Evolutionary conservation across 1,140 invertebrate species (phyloP), one percentile per base, ranked within the genome.

Genomic region (Penaeus chinensis): DNA sequence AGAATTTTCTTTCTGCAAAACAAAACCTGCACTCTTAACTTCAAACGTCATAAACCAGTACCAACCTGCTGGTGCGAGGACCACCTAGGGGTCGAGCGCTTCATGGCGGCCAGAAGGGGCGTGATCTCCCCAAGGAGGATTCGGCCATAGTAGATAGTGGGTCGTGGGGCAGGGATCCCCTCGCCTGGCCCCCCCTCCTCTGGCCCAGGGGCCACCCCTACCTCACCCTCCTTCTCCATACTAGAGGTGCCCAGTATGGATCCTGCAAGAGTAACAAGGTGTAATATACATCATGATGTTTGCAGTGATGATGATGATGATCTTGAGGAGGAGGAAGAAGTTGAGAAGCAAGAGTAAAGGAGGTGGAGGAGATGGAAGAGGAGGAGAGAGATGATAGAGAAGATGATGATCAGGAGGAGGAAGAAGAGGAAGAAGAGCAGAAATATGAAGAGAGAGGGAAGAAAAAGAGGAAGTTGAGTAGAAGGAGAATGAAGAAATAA

Each of bases 101-200:
- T 88, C 83, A 90, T 88, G 27, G 87, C 79, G 0, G 85, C 82
- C 27, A 90, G 42, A 18, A 90, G 83, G 7, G 86, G 86, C 0
- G 87, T 85, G 16, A 90, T 86, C 69, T 90, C 89, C 18, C 89
- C 89, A 5, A 88, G 74, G 18, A 90, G 47, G 5, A 90, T 85
- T 20, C 89, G 66, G 7, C 86, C 87, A 82, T 88, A 90, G 65
- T 79, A 86, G 10, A 90, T 71, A 3, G 60, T 85, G 10, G 89
- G 89, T 19, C 63, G 83, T 1, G 74, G 76, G 22, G 85, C 8
- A n/a, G 62, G 61, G 1, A 18, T 69, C 84, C n/a, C 84, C 27
- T 54, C 42, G 32, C 22, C 71, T 79, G 60, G 61, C 24, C 54
- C 84, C 74, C 8, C 60, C 76, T 18, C 74, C 74, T 60, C 71